Evolutionary conservation across 2,888 invertebrate genomes (phyloP).

Genomic region (Eubasilissa splendida): DNA sequence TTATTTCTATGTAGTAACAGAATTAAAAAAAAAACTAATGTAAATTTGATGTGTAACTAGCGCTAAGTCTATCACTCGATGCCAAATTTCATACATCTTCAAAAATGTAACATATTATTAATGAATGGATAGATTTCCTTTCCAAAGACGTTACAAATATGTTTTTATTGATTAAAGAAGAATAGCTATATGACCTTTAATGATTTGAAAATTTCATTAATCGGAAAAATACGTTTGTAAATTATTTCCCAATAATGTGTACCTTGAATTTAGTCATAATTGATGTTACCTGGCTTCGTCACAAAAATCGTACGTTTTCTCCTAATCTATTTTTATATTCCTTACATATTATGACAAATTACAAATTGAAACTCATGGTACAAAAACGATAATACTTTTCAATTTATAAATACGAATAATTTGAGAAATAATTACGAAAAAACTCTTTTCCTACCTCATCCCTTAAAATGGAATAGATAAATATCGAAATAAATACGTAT

Average conservation of each 20-base stretch:
- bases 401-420: constrained; percentile 10
- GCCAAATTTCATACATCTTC: constrained; percentile 45
- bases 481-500: constrained; percentile 1
- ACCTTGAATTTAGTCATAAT: constrained; percentile 18
- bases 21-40: constrained; percentile 6
- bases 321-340: constrained; percentile 23
- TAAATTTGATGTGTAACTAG: constrained; percentile 31
- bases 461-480: constrained; percentile 7
- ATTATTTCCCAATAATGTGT: constrained; percentile 21
- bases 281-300: constrained; percentile 25
- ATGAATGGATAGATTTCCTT: constrained; percentile 25
- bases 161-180: neutral
- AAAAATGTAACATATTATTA: constrained; percentile 13
- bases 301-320: constrained; percentile 19
- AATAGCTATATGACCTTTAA: constrained; percentile 4
- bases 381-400: constrained; percentile 40
- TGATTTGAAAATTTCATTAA: constrained; percentile 8
- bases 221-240: neutral
- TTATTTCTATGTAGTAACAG: neutral
- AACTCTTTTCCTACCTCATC: constrained; percentile 29
- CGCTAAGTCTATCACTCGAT: constrained; percentile 47
- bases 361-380: constrained; percentile 44
- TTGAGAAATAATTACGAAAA: neutral
- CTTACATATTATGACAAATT: neutral
- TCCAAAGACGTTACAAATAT: constrained; percentile 45